Evolutionary conservation across 1,140 invertebrate species (phyloP).

Genomic region (Andricus grossulariae): DNA sequence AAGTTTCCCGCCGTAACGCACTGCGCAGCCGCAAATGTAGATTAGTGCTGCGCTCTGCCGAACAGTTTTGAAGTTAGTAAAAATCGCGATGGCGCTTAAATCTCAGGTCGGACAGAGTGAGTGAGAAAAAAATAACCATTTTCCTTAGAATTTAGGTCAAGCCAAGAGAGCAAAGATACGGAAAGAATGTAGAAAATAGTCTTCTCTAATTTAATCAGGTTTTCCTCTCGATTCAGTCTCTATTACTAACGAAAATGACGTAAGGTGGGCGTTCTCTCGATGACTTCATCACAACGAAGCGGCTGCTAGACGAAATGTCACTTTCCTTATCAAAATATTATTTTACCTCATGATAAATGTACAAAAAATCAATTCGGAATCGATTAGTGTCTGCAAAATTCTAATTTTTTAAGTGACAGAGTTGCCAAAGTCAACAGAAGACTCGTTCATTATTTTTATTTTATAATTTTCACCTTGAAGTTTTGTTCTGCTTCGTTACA

Average conservation of each 20-base stretch:
- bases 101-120: constrained; percentile 78
- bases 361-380: neutral
- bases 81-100: constrained; percentile 78
- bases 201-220: constrained; percentile 43
- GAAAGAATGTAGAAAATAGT: constrained; percentile 29
- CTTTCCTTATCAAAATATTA: neutral
- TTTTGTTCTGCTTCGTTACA: neutral
- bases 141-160: constrained; percentile 43
- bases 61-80: constrained; percentile 38
- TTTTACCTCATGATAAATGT: neutral
- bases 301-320: constrained; percentile 2
- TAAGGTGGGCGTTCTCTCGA: constrained; percentile 58
- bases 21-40: constrained; percentile 16
- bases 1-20: neutral
- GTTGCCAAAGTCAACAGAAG: neutral
- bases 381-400: neutral
- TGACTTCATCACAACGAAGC: constrained; percentile 54
- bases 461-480: neutral
- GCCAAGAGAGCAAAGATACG: constrained; percentile 43
- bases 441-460: neutral
- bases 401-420: neutral
- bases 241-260: constrained; percentile 53
- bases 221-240: constrained; percentile 62
- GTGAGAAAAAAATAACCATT: constrained; percentile 67
- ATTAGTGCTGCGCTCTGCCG: constrained; percentile 48